phyloP scores from a whole-genome alignment of 2,888 invertebrate species.

The Torymus aiolomorphi region DNA sequence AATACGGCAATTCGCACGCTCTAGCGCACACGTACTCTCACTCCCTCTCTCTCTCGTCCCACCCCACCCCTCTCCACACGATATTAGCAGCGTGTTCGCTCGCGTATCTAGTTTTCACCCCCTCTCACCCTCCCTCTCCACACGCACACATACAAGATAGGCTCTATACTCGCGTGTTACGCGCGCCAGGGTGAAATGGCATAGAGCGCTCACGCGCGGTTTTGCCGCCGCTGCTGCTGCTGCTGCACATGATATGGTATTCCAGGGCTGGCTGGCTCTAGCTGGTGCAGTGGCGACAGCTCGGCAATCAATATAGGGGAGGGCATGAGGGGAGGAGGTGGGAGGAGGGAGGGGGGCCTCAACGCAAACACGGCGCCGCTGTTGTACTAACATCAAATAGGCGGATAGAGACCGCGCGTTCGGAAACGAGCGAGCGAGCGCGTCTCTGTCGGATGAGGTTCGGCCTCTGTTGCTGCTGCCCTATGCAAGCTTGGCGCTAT shows the following conservation, averaged over 20 bases:
- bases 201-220: too few relatives aligned
- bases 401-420: conserved; percentile 72
- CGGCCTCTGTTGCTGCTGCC: too few relatives aligned
- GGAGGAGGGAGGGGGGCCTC: conserved; percentile 65
- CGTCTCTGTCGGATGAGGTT: too few relatives aligned
- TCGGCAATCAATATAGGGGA: conserved; percentile 74
- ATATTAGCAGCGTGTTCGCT: conserved; percentile 44
- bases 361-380: conserved; percentile 75
- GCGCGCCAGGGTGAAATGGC: too few relatives aligned
- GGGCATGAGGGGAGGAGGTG: too few relatives aligned
- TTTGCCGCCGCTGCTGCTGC: too few relatives aligned
- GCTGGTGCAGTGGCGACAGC: conserved; percentile 69
- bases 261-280: background rate
- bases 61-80: background rate
- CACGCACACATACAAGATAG: background rate
- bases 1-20: background rate
- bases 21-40: too few relatives aligned
- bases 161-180: background rate
- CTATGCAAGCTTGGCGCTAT: too few relatives aligned
- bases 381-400: conserved; percentile 76
- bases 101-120: conserved; percentile 23
- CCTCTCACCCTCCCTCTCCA: background rate
- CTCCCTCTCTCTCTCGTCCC: too few relatives aligned
- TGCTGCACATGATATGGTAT: conserved; percentile 27
- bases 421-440: background rate